Evolutionary conservation across 2,797 vertebrate genomes (phyloP), one percentile per base, ranked within the genome.

Genomic region (Strix occidentalis): DNA sequence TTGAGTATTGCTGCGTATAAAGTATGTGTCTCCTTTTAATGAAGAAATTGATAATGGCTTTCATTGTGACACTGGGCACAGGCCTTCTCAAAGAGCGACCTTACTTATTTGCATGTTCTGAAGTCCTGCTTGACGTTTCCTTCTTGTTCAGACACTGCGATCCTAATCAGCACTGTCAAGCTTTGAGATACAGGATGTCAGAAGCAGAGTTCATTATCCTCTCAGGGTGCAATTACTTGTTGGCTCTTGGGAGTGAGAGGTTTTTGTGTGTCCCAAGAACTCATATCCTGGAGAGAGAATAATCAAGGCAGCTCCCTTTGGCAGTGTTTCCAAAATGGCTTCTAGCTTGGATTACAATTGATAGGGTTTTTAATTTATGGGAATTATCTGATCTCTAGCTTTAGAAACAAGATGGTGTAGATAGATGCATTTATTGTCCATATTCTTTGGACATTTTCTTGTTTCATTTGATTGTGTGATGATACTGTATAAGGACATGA

Each of bases 321-420:
- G 97, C 97, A 92, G 81, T 71, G 89, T 92, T 97, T 89, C 95
- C 90, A 94, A 95, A 96, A 94, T 91, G 91, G 96, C 85, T 84
- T 53, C 92, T 72, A 37, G 90, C 89, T 86, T 6, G 43, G 94
- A 35, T 95, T 93, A 85, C 93, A 75, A 14, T 96, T 96, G 98
- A 98, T 98, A 98, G 97, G 94, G 95, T 95, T 97, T 98, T 98
- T 98, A 97, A 98, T 98, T 98, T 98, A 96, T 97, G 89, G 97
- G 89, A 89, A 94, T 96, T 95, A 98, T 98, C 97, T 97, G 96
- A 98, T 98, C 89, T 90, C 94, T 79, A 95, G 95, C 97, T 97
- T 97, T 97, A 95, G 97, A 97, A 97, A 97, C 97, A 96, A 97
- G 98, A 98, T 98, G 88, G 88, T 92, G 61, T 87, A 95, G 97